Percentiles rank a stretch among this genome's conserved stretches.
Conservation (phyloP, 2,113 vertebrate species). For the Phaethon lepturus region DNA sequence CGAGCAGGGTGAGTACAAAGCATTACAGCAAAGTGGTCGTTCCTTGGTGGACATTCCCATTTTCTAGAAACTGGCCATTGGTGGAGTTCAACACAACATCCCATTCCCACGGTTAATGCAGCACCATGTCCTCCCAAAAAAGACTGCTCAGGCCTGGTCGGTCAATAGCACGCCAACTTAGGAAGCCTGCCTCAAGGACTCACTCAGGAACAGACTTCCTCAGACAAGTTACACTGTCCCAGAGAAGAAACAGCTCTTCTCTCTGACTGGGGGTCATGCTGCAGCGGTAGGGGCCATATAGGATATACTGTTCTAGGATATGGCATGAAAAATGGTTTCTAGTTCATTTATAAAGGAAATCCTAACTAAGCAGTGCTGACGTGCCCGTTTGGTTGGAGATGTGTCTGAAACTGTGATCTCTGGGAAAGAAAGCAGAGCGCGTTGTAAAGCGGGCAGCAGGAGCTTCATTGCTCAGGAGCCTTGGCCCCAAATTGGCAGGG, state of each 20-base stretch:
- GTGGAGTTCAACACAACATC: neutral
- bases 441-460: neutral
- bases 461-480: neutral
- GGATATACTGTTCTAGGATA: neutral
- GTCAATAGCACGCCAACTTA: neutral
- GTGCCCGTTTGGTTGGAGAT: neutral
- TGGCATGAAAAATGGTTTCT: neutral
- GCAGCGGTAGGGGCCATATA: neutral
- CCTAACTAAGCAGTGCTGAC: neutral
- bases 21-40: neutral
- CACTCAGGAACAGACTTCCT: neutral
- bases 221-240: neutral
- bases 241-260: neutral
- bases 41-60: neutral
- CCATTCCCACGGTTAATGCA: neutral
- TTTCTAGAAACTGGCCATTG: neutral
- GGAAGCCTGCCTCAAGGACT: neutral
- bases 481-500: conserved; percentile 9
- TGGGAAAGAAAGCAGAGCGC: neutral
- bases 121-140: neutral
- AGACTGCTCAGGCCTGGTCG: neutral
- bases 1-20: neutral
- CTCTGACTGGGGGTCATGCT: neutral
- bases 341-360: neutral
- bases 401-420: neutral